Percentiles rank a stretch among this genome's conserved stretches.
Evolutionary conservation across 1,140 invertebrate species (phyloP).

Genomic region (Plectrocnemia conspersa): DNA sequence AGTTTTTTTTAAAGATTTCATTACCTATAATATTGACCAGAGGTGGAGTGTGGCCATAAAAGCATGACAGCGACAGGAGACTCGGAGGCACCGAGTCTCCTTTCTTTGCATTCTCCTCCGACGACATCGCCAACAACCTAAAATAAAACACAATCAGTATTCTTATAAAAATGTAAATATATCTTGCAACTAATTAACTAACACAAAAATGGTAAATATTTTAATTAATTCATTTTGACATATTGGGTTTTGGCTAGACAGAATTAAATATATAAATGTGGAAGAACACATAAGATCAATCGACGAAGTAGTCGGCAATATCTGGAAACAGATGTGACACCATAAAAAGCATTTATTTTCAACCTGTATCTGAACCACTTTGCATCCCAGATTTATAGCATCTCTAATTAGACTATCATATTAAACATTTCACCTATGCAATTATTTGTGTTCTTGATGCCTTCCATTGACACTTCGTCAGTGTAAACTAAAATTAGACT

Average conservation of each 20-base stretch:
- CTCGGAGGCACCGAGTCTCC: conserved; percentile 77
- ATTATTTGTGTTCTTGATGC: too few species aligned
- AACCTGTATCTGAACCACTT: too few species aligned
- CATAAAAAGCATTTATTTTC: too few species aligned
- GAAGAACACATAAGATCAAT: too few species aligned
- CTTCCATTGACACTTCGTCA: too few species aligned
- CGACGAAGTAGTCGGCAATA: too few species aligned
- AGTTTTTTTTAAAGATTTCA: background rate
- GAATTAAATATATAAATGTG: too few species aligned
- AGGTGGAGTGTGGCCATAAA: conserved; percentile 78
- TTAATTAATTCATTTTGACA: background rate
- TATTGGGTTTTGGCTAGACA: background rate
- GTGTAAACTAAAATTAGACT: too few species aligned
- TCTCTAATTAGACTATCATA: too few species aligned
- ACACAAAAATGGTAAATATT: background rate
- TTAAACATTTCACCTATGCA: too few species aligned
- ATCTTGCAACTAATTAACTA: background rate
- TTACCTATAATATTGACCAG: conserved; percentile 50
- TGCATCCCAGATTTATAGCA: too few species aligned
- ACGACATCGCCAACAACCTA: conserved; percentile 80
- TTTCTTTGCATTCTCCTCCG: conserved; percentile 86
- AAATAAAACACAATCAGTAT: conserved; percentile 42
- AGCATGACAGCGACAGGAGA: conserved; percentile 89
- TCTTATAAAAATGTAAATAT: background rate
- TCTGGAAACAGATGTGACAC: too few species aligned